A percentile compares a stretch with the other conserved stretches of the same genome.
These are phyloP conservation scores for Rhopalosiphum maidis DNA, from an alignment of 1,140 invertebrate species.

Conservation along the genomic window DNA sequence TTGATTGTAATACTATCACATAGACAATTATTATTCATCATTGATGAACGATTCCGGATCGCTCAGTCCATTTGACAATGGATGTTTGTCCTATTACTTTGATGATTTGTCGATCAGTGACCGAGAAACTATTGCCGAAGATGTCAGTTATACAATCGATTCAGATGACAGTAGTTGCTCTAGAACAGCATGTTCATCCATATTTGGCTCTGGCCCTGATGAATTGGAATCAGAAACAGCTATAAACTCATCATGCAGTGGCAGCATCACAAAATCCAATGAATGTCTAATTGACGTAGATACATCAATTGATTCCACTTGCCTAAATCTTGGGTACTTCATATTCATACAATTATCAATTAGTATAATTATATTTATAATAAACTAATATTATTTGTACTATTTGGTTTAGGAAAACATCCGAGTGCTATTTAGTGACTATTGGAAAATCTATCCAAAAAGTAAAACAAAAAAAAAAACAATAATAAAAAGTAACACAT, in stretches of 20 bases:
- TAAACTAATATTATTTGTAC: background rate
- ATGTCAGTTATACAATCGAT: constrained; percentile 11
- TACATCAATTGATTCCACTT: background rate
- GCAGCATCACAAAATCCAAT: constrained; percentile 31
- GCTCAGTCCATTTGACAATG: constrained; percentile 39
- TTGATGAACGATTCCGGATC: constrained; percentile 46
- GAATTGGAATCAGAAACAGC: constrained; percentile 30
- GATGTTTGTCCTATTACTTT: constrained; percentile 34
- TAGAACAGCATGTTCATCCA: constrained; percentile 24
- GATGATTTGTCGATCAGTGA: background rate
- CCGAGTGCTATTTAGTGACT: background rate
- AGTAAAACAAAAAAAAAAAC: background rate
- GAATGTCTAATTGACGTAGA: background rate
- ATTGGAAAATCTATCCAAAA: constrained; percentile 33
- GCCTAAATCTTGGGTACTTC: background rate
- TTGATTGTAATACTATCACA: background rate
- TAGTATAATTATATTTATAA: too few species aligned
- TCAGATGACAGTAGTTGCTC: constrained; percentile 47
- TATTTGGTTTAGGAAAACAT: constrained; percentile 15
- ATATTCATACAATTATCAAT: background rate
- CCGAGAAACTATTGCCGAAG: background rate
- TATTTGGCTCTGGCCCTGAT: constrained; percentile 17
- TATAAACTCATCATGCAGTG: constrained; percentile 8
- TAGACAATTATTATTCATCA: constrained; percentile 4
- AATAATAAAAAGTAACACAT: background rate